Conservation (phyloP, 2,888 invertebrate species). For the Holacanthella duospinosa region DNA sequence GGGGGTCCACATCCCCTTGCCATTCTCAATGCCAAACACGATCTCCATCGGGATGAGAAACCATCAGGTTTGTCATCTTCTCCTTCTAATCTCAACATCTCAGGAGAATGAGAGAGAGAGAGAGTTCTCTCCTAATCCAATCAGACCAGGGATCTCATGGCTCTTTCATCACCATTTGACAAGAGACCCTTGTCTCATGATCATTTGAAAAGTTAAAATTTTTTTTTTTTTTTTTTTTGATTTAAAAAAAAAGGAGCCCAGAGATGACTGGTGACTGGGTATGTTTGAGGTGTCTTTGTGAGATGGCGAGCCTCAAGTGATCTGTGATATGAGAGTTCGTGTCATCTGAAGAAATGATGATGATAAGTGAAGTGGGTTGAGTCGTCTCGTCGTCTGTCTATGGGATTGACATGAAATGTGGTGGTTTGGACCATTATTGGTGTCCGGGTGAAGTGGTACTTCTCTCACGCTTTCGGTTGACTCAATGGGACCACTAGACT, state of each 20-base stretch:
- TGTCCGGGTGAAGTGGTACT: slow-evolving; percentile 4
- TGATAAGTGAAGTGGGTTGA: not conserved
- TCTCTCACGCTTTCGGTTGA: not conserved
- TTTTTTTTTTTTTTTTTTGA: too few relatives aligned
- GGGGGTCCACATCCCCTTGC: slow-evolving; percentile 57
- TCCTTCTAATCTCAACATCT: not conserved
- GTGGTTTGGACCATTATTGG: not conserved
- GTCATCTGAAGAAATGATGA: not conserved
- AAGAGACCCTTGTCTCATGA: too few relatives aligned
- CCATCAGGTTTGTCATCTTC: slow-evolving; percentile 27
- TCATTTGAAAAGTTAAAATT: too few relatives aligned
- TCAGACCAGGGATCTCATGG: too few relatives aligned
- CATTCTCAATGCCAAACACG: slow-evolving; percentile 65
- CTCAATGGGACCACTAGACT: slow-evolving; percentile 3
- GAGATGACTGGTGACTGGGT: too few relatives aligned
- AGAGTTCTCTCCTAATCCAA: not conserved
- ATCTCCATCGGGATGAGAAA: slow-evolving; percentile 58
- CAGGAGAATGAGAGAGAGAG: not conserved
- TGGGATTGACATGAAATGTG: slow-evolving; percentile 4
- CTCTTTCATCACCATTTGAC: too few relatives aligned
- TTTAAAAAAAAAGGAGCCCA: too few relatives aligned
- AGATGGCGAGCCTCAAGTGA: too few relatives aligned
- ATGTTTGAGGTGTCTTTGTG: too few relatives aligned
- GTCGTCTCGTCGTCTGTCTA: too few relatives aligned
- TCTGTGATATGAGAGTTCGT: not conserved